Conservation (phyloP, 2,797 vertebrate species). For the Eulemur rubriventer region DNA sequence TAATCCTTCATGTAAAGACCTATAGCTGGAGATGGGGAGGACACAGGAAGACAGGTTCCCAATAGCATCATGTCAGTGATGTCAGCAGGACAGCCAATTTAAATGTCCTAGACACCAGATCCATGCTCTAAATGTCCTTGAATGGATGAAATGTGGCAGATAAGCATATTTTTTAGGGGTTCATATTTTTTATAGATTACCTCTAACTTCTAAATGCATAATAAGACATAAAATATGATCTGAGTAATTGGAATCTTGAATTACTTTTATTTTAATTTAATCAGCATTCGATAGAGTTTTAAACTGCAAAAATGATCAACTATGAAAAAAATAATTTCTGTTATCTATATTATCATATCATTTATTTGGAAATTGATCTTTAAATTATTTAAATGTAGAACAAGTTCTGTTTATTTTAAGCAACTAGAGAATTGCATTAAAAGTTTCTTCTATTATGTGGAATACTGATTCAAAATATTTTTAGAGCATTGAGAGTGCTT, state of each 20-base stretch:
- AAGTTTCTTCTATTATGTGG: neutral
- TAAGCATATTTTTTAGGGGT: neutral
- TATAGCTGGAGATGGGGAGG: neutral
- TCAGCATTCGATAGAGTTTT: neutral
- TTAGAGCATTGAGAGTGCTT: conserved; percentile 15
- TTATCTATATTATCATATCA: neutral
- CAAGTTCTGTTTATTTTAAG: neutral
- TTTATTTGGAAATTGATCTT: neutral
- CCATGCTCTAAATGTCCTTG: neutral
- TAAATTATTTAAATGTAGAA: neutral
- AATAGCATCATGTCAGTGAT: too few relatives aligned
- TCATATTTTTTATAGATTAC: neutral
- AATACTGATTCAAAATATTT: conserved; percentile 20
- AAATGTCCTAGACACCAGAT: fast-evolving
- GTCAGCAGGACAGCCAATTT: neutral
- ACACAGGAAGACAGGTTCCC: neutral
- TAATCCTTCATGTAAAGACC: neutral
- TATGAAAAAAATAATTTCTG: neutral
- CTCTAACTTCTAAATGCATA: neutral
- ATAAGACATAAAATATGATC: neutral
- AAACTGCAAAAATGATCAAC: neutral
- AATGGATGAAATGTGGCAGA: neutral
- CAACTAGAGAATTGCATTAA: neutral
- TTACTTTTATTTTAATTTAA: neutral
- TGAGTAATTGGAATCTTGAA: neutral